Percentiles rank a stretch among this genome's conserved stretches.
Evolutionary conservation across 1,140 invertebrate species (phyloP).

Genomic region (Eubasilissa regina): DNA sequence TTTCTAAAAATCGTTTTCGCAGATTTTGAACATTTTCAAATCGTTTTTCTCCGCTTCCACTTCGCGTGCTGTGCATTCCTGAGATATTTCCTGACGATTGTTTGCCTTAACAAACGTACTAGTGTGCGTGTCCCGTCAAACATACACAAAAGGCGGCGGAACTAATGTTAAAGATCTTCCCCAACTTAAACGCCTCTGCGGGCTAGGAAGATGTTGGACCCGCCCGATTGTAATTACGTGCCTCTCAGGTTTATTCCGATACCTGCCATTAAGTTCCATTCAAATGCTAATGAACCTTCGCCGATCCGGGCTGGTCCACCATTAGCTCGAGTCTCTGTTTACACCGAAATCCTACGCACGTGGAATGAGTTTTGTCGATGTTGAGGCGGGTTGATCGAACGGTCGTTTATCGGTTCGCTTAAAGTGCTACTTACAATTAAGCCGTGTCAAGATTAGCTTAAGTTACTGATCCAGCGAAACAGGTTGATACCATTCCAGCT

Average conservation of each 20-base stretch:
- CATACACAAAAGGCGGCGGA: constrained; percentile 6
- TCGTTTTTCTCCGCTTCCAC: too few relatives aligned
- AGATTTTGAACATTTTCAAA: too few relatives aligned
- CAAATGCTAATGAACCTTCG: constrained; percentile 51
- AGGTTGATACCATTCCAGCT: constrained; percentile 11
- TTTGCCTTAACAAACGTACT: background rate
- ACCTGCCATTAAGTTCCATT: constrained; percentile 47
- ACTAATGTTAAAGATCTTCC: background rate
- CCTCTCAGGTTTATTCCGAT: constrained; percentile 22
- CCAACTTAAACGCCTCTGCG: constrained; percentile 4
- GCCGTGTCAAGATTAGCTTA: constrained; percentile 33
- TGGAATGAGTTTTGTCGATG: constrained; percentile 18
- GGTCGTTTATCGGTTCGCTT: constrained; percentile 33
- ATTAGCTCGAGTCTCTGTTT: constrained; percentile 11
- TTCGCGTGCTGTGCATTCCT: too few relatives aligned
- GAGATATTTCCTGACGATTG: background rate
- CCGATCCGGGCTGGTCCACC: constrained; percentile 5
- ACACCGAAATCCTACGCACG: constrained; percentile 18
- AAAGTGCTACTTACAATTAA: constrained; percentile 46
- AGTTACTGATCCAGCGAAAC: constrained; percentile 6
- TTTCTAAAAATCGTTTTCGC: too few relatives aligned
- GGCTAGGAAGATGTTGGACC: background rate
- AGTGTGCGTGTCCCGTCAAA: background rate
- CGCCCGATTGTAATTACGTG: constrained; percentile 32
- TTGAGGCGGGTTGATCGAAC: constrained; percentile 22